phyloP scores from a whole-genome alignment of 1,140 invertebrate genomes.

The Pseudomyrmex gracilis region DNA sequence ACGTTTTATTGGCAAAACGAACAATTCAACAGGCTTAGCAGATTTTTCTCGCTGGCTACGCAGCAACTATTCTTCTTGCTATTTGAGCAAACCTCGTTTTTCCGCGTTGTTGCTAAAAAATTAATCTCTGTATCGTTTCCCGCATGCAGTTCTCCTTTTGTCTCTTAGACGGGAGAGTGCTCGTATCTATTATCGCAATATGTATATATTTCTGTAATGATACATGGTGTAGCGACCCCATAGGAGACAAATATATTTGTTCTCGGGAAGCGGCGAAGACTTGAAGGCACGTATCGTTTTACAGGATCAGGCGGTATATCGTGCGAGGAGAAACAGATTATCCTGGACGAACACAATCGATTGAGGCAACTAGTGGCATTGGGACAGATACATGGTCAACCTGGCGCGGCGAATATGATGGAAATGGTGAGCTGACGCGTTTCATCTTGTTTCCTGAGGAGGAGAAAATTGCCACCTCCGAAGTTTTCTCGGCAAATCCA shows the following conservation, averaged over 20 bases:
- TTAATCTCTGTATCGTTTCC: too few relatives aligned
- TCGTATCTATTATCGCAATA: neutral
- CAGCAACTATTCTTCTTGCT: too few relatives aligned
- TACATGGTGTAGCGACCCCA: neutral
- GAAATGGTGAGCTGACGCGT: slow-evolving; percentile 88
- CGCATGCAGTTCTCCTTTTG: neutral
- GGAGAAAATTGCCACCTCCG: neutral
- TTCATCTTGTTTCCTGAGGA: neutral
- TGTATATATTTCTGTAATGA: neutral
- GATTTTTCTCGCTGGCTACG: too few relatives aligned
- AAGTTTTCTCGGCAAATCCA: neutral
- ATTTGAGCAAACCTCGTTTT: too few relatives aligned
- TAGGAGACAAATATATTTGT: slow-evolving; percentile 9
- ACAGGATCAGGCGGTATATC: slow-evolving; percentile 89
- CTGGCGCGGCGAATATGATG: slow-evolving; percentile 92
- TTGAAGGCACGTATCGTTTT: slow-evolving; percentile 64
- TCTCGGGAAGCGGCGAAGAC: neutral
- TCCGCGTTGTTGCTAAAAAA: too few relatives aligned
- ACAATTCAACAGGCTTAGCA: too few relatives aligned
- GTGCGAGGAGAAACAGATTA: slow-evolving; percentile 90
- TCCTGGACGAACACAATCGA: slow-evolving; percentile 92
- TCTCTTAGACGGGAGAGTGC: neutral
- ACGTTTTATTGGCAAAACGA: too few relatives aligned
- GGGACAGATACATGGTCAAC: slow-evolving; percentile 91
- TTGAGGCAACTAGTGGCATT: slow-evolving; percentile 92